Conservation (phyloP, 2,797 vertebrate species). For the Typhlichthys eigenmanni region DNA sequence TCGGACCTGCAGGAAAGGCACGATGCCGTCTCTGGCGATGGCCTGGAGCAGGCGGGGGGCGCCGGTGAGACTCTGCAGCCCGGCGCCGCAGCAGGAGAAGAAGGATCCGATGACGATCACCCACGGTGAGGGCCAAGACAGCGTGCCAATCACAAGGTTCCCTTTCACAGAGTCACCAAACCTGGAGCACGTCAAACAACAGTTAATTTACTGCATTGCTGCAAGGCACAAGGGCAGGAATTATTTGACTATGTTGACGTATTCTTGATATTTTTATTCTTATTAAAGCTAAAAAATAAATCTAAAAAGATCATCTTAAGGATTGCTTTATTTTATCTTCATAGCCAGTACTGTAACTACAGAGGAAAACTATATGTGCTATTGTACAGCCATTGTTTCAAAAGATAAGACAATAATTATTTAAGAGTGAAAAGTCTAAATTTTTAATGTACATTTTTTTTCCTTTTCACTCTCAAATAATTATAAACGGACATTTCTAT, state of each 20-base stretch:
- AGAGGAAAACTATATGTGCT: too few species aligned
- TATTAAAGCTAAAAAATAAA: too few species aligned
- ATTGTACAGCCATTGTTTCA: too few species aligned
- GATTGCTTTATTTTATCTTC: too few species aligned
- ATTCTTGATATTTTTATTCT: background rate
- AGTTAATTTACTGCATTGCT: background rate
- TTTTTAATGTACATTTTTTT: too few species aligned
- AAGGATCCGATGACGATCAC: slow-evolving; percentile 97
- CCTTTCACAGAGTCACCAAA: slow-evolving; percentile 92
- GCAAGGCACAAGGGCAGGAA: background rate
- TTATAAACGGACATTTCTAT: too few species aligned
- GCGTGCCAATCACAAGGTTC: slow-evolving; percentile 90
- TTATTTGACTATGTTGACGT: background rate
- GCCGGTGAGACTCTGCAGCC: slow-evolving; percentile 93
- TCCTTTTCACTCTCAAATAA: too few species aligned
- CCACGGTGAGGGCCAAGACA: slow-evolving; percentile 97
- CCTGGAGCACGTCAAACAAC: slow-evolving; percentile 57
- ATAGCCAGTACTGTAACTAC: too few species aligned
- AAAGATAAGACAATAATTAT: too few species aligned
- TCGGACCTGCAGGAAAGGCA: slow-evolving; percentile 90
- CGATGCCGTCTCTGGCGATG: slow-evolving; percentile 91
- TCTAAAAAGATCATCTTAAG: too few species aligned
- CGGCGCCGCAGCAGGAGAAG: slow-evolving; percentile 95
- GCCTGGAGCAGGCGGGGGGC: slow-evolving; percentile 93
- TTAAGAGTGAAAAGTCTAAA: too few species aligned